Conservation (phyloP, 2,797 vertebrate species). For the Pygocentrus nattereri region DNA sequence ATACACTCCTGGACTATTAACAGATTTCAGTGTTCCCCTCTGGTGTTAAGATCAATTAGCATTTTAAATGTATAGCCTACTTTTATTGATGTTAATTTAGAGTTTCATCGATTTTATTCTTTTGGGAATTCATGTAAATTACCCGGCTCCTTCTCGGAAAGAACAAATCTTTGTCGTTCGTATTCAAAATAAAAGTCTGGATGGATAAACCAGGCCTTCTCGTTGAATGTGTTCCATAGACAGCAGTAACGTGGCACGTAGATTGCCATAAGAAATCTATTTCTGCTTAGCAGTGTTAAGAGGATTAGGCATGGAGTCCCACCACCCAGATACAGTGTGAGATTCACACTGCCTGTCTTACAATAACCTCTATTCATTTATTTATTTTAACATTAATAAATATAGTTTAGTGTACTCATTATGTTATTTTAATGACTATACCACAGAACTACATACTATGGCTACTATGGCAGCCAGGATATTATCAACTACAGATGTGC, state of each 20-base stretch:
- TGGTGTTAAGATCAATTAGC: background rate
- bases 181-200: background rate
- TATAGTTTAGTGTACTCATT: background rate
- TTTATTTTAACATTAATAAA: background rate
- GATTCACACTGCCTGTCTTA: background rate
- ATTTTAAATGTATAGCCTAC: background rate
- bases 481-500: background rate
- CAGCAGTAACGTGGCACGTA: constrained; percentile 57
- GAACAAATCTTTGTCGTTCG: background rate
- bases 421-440: background rate
- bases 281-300: constrained; percentile 57
- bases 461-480: background rate
- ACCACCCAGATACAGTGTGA: constrained; percentile 40
- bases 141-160: background rate
- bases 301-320: constrained; percentile 66
- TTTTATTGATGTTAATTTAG: background rate
- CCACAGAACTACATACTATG: background rate
- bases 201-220: background rate
- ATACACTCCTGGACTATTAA: background rate
- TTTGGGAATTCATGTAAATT: background rate
- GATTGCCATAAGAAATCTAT: constrained; percentile 50
- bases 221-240: constrained; percentile 53
- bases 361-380: background rate
- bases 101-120: background rate
- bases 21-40: background rate